Base-by-base conservation (phyloP, 2,888 invertebrate genomes). In the Drosophila gaucha region DNA sequence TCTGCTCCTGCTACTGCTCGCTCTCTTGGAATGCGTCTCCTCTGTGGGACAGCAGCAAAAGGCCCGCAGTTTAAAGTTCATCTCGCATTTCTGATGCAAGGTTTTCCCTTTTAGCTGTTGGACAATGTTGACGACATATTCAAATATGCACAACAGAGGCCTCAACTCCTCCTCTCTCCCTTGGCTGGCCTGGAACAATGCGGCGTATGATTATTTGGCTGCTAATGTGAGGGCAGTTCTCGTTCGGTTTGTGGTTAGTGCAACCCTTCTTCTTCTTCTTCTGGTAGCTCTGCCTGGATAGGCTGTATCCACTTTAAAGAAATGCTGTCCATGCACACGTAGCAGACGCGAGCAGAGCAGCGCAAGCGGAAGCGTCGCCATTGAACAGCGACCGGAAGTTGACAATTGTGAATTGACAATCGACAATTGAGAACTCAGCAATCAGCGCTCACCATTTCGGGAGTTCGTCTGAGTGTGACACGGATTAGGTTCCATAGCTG, bases 121-220 rank as follows among this genome's bases (percentile, higher is more conserved):
- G 46, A 46, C 46, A 46, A 36, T 67, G 71, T 80, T 78, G 75
- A 65, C 49, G 65, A 57, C 60, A 70, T 58, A 68, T 65, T 68
- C 71, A 73, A 73, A 74, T 66, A 70, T 51, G 50, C 65, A 74
- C 57, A 68, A 71, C 80, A 70, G 60, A 49, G 31, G 54, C 44
- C 33, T 14, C 20, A 38, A 4, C 14, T 14, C 3, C 5, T 22
- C 9, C 18, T 22, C 20, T 8, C 22, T 8, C 18, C 6, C 26
- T 2, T 28, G 26, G 16, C 18, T 8, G 59, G 22, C 47, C 56
- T 54, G 50, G 66, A 47, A 84, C 85, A 80, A 83, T 83, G 86
- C 83, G 84, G 86, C 86, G 67, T 69, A 84, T 84, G 78, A 84
- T 86, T 84, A 80, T 80, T 86, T 64, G 67, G 49, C 54, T 72